phyloP scores from a whole-genome alignment of 2,113 vertebrate species.

The Notothenia rossii region DNA sequence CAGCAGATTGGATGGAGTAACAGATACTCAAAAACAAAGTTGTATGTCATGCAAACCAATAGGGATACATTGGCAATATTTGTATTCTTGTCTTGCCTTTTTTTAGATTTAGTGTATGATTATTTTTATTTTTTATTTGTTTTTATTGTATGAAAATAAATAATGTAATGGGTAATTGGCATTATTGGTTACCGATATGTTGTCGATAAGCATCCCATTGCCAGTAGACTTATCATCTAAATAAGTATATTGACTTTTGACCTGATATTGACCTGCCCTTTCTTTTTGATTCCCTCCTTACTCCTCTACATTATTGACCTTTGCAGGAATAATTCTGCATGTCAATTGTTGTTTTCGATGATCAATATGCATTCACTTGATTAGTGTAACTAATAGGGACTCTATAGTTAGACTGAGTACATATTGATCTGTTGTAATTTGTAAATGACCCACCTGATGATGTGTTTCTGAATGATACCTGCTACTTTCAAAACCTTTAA shows the following conservation, averaged over 20 bases:
- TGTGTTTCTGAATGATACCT: constrained; percentile 1
- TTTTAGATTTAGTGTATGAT: no score
- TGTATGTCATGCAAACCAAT: background rate
- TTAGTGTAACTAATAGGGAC: constrained; percentile 50
- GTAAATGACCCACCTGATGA: constrained; percentile 6
- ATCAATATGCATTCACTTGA: constrained; percentile 52
- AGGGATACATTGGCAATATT: background rate
- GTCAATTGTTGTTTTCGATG: constrained; percentile 5
- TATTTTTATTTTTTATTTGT: no score
- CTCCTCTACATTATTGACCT: background rate
- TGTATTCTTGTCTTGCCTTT: background rate
- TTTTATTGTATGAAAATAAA: no score
- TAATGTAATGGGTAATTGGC: no score
- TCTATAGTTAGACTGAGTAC: background rate
- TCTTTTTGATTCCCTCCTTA: background rate
- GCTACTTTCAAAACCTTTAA: background rate
- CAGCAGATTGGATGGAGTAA: background rate
- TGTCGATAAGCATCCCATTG: no score
- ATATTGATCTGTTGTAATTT: constrained; percentile 34
- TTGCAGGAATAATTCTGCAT: background rate
- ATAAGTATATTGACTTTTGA: background rate
- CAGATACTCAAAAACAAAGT: background rate
- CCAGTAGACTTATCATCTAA: background rate
- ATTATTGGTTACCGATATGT: no score
- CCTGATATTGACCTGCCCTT: background rate